Percentiles rank a stretch among this genome's conserved stretches.
phyloP scores from a whole-genome alignment of 2,888 invertebrate genomes.

The Rhodophaea formosa region DNA sequence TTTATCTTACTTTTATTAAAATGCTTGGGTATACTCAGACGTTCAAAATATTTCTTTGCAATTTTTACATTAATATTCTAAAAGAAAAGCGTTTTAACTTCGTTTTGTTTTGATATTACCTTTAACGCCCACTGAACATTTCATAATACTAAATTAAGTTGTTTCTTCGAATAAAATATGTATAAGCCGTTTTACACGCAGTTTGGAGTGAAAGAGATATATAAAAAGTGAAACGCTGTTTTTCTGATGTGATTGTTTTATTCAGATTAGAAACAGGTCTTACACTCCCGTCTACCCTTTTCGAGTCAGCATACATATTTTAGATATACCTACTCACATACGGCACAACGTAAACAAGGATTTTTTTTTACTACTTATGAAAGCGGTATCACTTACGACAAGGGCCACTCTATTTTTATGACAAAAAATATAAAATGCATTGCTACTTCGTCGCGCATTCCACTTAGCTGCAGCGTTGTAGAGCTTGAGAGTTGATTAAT shows the following conservation, averaged over 20 bases:
- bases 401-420: not conserved
- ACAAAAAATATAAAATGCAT: constrained; percentile 11
- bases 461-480: constrained; percentile 11
- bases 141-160: not conserved
- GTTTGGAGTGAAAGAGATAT: not conserved
- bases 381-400: constrained; percentile 4
- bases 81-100: not conserved
- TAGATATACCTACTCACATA: not conserved
- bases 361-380: constrained; percentile 4
- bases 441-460: constrained; percentile 6
- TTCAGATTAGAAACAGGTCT: not conserved
- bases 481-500: constrained; percentile 4
- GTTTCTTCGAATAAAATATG: not conserved
- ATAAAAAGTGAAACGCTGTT: not conserved
- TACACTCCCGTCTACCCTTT: not conserved
- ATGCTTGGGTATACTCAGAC: not conserved
- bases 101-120: not conserved
- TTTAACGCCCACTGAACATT: not conserved
- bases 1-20: not conserved
- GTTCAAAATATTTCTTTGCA: constrained; percentile 3
- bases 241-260: not conserved
- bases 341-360: not conserved
- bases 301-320: constrained; percentile 6
- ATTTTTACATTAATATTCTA: not conserved
- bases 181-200: not conserved